Percentiles rank a stretch among this genome's conserved stretches.
Conservation (phyloP, 2,113 vertebrate species). For the Triplophysa rosa region DNA sequence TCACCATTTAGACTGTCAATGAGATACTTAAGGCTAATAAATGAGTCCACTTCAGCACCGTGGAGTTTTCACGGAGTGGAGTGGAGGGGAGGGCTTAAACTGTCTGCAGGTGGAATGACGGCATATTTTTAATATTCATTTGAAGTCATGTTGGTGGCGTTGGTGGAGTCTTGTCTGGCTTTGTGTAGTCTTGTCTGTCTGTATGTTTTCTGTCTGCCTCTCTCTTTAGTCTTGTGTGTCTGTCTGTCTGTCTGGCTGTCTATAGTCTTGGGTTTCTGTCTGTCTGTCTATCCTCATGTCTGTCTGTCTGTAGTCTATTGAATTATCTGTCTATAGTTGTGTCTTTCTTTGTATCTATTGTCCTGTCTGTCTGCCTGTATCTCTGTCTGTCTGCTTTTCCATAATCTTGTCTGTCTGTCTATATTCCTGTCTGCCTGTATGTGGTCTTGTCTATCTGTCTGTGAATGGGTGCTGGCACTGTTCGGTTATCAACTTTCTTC, state of each 20-base stretch:
- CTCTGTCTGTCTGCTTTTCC: background rate
- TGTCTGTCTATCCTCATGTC: background rate
- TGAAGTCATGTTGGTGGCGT: background rate
- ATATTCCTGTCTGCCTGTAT: background rate
- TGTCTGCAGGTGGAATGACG: conserved; percentile 21
- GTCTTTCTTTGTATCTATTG: background rate
- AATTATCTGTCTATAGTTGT: background rate
- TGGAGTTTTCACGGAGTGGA: conserved; percentile 20
- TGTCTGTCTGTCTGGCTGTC: background rate
- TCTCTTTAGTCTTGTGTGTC: background rate
- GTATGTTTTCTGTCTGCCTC: background rate
- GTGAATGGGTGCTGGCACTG: too few species aligned
- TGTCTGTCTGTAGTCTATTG: background rate
- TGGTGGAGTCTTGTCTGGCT: background rate
- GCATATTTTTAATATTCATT: conserved; percentile 5
- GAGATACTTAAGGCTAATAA: conserved; percentile 63
- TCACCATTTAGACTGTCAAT: conserved; percentile 62
- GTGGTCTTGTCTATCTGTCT: background rate
- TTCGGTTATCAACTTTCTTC: too few species aligned
- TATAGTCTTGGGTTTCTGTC: background rate
- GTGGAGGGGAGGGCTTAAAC: conserved; percentile 34
- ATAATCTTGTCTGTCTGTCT: too few species aligned
- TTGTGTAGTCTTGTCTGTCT: too few species aligned
- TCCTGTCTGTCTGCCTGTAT: background rate
- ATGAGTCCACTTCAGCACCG: conserved; percentile 45